These are phyloP conservation scores for Cossypha polioptera DNA, from an alignment of 2,797 vertebrate genomes.

Conservation along the genomic window DNA sequence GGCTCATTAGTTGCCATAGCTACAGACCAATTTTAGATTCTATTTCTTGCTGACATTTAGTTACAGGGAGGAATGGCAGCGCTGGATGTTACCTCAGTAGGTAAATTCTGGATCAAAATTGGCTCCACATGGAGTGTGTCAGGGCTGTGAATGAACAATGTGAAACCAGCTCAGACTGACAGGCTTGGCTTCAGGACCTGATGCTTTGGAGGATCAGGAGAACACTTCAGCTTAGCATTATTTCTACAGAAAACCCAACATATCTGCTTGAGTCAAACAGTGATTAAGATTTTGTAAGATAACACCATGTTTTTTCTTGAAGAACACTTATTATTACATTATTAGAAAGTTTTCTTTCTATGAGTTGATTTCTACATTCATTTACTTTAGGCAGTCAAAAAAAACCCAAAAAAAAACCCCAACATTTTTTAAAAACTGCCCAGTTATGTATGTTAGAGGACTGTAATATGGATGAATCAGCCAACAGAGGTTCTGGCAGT, in stretches of 20 bases:
- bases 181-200: neutral
- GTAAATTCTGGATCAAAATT: conserved; percentile 22
- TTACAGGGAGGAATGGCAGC: conserved; percentile 40
- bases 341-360: neutral
- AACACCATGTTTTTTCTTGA: neutral
- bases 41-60: conserved; percentile 64
- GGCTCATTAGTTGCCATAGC: conserved; percentile 71
- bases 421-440: neutral
- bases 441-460: neutral
- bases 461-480: neutral
- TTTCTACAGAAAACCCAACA: neutral
- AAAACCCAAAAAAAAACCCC: neutral
- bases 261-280: neutral
- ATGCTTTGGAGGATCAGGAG: neutral
- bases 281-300: neutral
- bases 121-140: conserved; percentile 6
- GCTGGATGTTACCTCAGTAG: conserved; percentile 29
- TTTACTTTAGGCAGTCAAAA: neutral
- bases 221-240: neutral
- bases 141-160: neutral
- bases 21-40: conserved; percentile 69
- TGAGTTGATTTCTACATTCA: neutral
- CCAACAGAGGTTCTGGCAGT: neutral
- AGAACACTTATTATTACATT: neutral
- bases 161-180: neutral